phyloP scores from a whole-genome alignment of 64 coral and sea anemone genomes.

The Platygyra sinensis region DNA sequence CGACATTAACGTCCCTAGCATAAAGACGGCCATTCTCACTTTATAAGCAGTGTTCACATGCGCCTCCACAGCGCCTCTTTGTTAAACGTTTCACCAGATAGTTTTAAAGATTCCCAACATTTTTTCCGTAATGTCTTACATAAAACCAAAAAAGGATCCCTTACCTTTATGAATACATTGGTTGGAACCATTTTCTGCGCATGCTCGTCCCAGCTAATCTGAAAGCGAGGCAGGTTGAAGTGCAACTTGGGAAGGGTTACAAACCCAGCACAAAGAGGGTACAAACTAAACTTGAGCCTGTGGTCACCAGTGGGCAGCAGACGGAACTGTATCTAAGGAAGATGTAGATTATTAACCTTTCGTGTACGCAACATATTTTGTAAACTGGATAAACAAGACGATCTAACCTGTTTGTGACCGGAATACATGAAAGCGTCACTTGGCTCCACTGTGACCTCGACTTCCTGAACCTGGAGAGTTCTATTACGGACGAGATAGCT shows the following conservation, averaged over 20 bases:
- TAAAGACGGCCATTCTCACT: too few species aligned
- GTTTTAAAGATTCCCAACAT: too few species aligned
- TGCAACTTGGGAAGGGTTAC: conserved; percentile 87
- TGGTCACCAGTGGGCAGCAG: conserved; percentile 86
- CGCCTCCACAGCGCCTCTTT: too few species aligned
- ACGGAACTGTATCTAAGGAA: conserved; percentile 82
- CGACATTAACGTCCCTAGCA: too few species aligned
- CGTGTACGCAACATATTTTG: not conserved
- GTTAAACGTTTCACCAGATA: too few species aligned
- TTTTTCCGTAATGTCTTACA: too few species aligned
- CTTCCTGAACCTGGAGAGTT: conserved; percentile 88
- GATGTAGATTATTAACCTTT: not conserved
- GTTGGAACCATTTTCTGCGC: conserved; percentile 95
- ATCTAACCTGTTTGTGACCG: conserved; percentile 88
- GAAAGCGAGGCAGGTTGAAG: conserved; percentile 91
- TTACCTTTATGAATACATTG: conserved; percentile 96
- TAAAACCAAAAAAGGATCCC: not conserved
- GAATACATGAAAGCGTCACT: conserved; percentile 97
- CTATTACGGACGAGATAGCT: conserved; percentile 90
- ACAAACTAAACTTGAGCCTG: conserved; percentile 86
- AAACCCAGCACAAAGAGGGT: conserved; percentile 84
- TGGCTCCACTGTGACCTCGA: conserved; percentile 85
- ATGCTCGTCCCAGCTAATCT: conserved; percentile 85
- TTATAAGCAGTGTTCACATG: too few species aligned
- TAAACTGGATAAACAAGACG: not conserved